Evolutionary conservation across 2,888 invertebrate species (phyloP), one percentile per base, ranked within the genome.

Genomic region (Leptinotarsa juncta): DNA sequence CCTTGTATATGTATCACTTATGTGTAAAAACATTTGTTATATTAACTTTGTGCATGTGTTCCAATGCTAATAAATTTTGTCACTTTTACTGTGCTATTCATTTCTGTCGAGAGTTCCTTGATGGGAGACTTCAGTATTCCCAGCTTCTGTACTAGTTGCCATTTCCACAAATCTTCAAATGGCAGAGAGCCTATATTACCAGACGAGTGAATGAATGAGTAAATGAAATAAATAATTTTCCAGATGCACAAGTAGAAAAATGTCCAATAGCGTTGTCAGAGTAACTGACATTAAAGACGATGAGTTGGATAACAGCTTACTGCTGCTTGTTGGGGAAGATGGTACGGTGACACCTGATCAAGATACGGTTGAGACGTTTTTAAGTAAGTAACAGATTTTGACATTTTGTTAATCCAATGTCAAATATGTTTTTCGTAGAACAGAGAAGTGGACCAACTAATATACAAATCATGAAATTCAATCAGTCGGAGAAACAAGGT

Each of bases 321-420:
- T 95, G 84, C 93, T 96, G 87, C 93, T 96, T 86, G 95, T 96
- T 86, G 94, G 94, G 86, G 94, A 95, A 89, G 95, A 96, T 91
- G 96, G 96, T 82, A 93, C 93, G 77, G 90, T 96, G 78, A 93
- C 94, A 76, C 93, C 95, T 60, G 96, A 96, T 88, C 93, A 94
- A 85, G 93, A 94, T 83, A 93, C 94, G 81, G 91, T 96, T 77
- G 93, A 95, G 83, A 93, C 92, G 82, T 90, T 95, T 80, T 91
- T 96, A 89, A 94, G 96, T 96, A 90, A 91, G 91, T 88, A 73
- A 42, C 48, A n/a, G 2, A 14, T 57, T 42, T 42, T 55, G 16
- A 55, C 55, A 70, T 65, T 50, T 70, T 15, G n/a, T 5, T n/a
- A 65, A 14, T 50, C 49, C 50, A 49, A 60, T n/a, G 48, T 66